Evolutionary conservation across 2,113 vertebrate species (phyloP).

Genomic region (Brachypteracias leptosomus): DNA sequence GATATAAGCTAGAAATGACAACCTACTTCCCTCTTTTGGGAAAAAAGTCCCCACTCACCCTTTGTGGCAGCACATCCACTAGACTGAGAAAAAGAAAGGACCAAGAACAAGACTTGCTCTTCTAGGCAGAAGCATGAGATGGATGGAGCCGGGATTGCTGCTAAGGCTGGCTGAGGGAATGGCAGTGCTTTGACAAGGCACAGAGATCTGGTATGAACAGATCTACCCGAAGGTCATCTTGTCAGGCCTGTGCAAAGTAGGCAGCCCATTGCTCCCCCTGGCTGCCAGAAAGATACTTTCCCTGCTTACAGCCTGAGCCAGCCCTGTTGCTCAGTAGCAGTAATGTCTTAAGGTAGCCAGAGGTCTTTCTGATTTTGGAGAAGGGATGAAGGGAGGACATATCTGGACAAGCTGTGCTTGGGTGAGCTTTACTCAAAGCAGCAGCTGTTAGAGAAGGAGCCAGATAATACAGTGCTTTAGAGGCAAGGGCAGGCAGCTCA

Average conservation of each 20-base stretch:
- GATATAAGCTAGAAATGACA: background rate
- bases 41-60: background rate
- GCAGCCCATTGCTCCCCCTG: no score
- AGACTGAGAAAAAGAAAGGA: background rate
- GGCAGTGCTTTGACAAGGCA: background rate
- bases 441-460: background rate
- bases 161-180: background rate
- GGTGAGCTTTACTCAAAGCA: background rate
- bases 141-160: no score
- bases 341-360: accelerated
- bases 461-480: background rate
- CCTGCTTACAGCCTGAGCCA: background rate
- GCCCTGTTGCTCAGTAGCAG: accelerated
- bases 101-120: background rate
- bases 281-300: background rate
- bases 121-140: background rate
- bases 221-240: accelerated
- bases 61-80: accelerated
- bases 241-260: background rate
- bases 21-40: background rate
- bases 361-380: background rate
- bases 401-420: background rate
- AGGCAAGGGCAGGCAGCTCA: background rate
- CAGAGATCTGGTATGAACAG: background rate
- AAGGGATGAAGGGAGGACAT: background rate